A percentile compares a stretch with the other conserved stretches of the same genome.
phyloP scores from a whole-genome alignment of 1,140 invertebrate species.

The Berghia stephanieae region DNA sequence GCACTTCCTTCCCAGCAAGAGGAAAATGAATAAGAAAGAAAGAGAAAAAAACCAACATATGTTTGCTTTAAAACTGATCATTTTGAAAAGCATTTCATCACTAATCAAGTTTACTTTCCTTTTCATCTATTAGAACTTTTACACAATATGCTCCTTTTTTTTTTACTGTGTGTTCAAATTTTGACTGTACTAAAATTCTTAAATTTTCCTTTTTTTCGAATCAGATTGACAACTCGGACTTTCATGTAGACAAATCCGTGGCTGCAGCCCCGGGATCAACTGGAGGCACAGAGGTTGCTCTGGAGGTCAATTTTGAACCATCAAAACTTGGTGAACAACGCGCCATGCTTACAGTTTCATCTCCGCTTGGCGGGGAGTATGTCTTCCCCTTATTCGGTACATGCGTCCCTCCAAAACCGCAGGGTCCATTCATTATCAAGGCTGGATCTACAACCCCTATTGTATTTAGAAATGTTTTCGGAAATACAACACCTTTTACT shows the following conservation, averaged over 20 bases:
- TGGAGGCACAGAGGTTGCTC: constrained; percentile 61
- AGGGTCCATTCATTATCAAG: constrained; percentile 65
- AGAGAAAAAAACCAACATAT: too few species aligned
- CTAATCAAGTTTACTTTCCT: too few species aligned
- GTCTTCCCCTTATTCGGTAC: constrained; percentile 65
- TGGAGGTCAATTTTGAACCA: constrained; percentile 67
- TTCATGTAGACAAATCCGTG: constrained; percentile 66
- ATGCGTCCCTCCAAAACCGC: constrained; percentile 65
- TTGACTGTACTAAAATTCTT: background rate
- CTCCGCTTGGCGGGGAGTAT: constrained; percentile 64
- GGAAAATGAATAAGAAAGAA: too few species aligned
- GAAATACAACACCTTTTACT: constrained; percentile 58
- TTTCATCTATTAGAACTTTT: too few species aligned
- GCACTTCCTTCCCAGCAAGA: too few species aligned
- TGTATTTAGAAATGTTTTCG: constrained; percentile 65
- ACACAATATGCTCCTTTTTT: too few species aligned
- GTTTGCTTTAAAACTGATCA: too few species aligned
- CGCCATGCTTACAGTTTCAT: constrained; percentile 56
- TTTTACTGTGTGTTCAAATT: constrained; percentile 16
- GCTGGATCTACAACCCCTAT: constrained; percentile 61
- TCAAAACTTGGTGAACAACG: constrained; percentile 63
- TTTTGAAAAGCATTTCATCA: too few species aligned
- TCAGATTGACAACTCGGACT: constrained; percentile 64
- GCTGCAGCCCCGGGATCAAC: constrained; percentile 62
- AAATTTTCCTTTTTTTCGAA: constrained; percentile 19